Evolutionary conservation across 1,140 invertebrate genomes (phyloP), one percentile per base, ranked within the genome.

Genomic region (Neodiprion virginianus): DNA sequence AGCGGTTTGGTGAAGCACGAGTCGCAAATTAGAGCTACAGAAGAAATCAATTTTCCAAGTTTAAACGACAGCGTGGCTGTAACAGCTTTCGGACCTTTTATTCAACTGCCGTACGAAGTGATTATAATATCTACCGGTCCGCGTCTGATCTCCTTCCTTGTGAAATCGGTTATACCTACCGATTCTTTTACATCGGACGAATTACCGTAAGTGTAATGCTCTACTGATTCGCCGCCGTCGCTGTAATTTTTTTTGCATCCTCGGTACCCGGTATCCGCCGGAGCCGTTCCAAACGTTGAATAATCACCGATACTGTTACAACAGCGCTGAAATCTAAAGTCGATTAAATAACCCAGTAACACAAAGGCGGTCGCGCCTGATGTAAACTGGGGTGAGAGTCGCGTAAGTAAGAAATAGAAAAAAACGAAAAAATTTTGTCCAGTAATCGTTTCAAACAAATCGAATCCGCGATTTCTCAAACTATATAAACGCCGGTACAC

Each of bases 201-300:
- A 61, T 61, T 61, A 61, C 11, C 53, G n/a, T 61, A 17, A 61
- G 53, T 61, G 53, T 61, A 61, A 61, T 61, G 53, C 53, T 61
- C 53, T 8, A 61, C 11, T 61, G 53, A 61, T 61, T 61, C n/a
- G n/a, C 11, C 53, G 53, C 53, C n/a, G 28, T 40, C 28, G 28
- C 28, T 40, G 28, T 40, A 40, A 40, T 40, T 40, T 40, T 40
- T 40, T 40, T 40, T 40, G 2, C 28, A 40, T 40, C 28, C 28
- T 40, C 28, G 28, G 28, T 40, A 40, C 28, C 28, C 28, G 28
- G 28, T 40, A 5, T 40, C 28, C 28, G 28, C 28, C 53, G 8
- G n/a, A 61, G n/a, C 53, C 53, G 53, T 61, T 61, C 8, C n/a
- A 61, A 17, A 12, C 5, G 53, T 61, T 61, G 53, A 61, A 61